These are phyloP conservation scores for Cepaea nemoralis DNA, from an alignment of 1,140 invertebrate genomes.

Conservation along the genomic window DNA sequence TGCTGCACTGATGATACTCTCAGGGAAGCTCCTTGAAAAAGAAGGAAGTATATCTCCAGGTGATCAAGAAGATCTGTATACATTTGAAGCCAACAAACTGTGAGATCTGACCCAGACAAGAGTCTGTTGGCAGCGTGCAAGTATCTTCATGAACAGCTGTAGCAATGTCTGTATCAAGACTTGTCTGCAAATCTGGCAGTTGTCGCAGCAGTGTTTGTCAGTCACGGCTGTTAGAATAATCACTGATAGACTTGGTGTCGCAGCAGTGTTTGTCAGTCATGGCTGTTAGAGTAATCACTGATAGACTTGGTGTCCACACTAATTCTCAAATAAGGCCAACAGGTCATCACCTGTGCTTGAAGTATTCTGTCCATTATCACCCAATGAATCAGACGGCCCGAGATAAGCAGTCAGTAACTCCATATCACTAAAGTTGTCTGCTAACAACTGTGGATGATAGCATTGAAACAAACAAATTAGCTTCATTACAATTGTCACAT, in stretches of 20 bases:
- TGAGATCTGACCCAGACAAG: too few relatives aligned
- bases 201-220: too few relatives aligned
- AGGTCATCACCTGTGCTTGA: constrained; percentile 68
- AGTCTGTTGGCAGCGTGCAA: too few relatives aligned
- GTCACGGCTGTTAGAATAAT: too few relatives aligned
- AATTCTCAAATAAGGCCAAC: constrained; percentile 68
- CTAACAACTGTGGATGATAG: constrained; percentile 80
- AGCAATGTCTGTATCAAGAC: too few relatives aligned
- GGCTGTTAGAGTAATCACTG: neutral
- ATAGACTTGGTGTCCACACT: constrained; percentile 19
- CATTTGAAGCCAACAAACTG: neutral
- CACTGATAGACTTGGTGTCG: too few relatives aligned
- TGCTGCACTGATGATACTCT: neutral
- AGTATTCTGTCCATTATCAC: constrained; percentile 51
- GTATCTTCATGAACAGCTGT: too few relatives aligned
- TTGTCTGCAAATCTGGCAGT: too few relatives aligned
- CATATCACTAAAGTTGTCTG: constrained; percentile 90
- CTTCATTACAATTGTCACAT: too few relatives aligned
- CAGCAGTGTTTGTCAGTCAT: neutral
- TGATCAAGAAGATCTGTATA: neutral
- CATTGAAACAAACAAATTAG: too few relatives aligned
- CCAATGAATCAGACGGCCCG: constrained; percentile 79
- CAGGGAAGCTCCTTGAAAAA: neutral
- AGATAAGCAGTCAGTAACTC: constrained; percentile 93
- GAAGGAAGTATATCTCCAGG: neutral